phyloP scores from a whole-genome alignment of 1,140 invertebrate species.

The Octopus sinensis region DNA sequence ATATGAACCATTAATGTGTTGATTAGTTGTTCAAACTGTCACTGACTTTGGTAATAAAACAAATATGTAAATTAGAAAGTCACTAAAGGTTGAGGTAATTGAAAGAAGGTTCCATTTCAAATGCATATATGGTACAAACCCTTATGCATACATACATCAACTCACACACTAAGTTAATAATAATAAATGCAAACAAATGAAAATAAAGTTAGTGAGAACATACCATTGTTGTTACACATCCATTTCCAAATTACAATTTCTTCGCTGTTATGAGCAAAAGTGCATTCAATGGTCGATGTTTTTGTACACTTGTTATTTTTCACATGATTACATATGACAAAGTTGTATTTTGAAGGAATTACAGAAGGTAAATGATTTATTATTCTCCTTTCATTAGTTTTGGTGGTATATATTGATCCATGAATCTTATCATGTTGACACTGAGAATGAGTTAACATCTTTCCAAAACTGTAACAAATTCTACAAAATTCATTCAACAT shows the following conservation, averaged over 20 bases:
- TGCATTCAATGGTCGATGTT: constrained; percentile 36
- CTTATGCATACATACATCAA: too few relatives aligned
- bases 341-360: constrained; percentile 33
- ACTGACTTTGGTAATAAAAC: too few relatives aligned
- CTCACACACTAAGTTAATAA: too few relatives aligned
- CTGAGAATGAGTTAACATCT: constrained; percentile 36
- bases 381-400: constrained; percentile 32
- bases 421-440: constrained; percentile 38
- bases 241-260: constrained; percentile 68
- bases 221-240: constrained; percentile 26
- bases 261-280: constrained; percentile 83
- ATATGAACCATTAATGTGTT: too few relatives aligned
- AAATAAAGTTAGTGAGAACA: neutral
- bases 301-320: constrained; percentile 38
- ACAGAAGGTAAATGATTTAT: constrained; percentile 26
- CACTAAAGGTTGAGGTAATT: too few relatives aligned
- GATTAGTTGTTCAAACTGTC: too few relatives aligned
- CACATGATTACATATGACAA: constrained; percentile 20
- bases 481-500: constrained; percentile 26
- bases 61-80: too few relatives aligned
- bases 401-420: constrained; percentile 38
- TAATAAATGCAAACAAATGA: too few relatives aligned
- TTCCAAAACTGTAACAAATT: constrained; percentile 43
- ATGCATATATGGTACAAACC: too few relatives aligned
- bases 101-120: too few relatives aligned